These are phyloP conservation scores for Caloenas nicobarica DNA, from an alignment of 2,113 vertebrate genomes.

Conservation along the genomic window DNA sequence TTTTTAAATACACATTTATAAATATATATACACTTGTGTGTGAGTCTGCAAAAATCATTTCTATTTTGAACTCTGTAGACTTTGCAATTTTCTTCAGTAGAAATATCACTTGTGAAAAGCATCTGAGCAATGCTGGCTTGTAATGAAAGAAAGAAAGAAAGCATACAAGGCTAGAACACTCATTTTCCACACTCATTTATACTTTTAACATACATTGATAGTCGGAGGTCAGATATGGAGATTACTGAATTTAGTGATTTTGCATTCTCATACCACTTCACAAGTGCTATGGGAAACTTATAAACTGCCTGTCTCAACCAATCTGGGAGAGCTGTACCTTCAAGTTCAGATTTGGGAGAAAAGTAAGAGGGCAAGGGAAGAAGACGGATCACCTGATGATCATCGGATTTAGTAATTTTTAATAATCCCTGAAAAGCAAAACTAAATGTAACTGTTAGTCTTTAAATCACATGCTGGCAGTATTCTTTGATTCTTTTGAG, in stretches of 20 bases:
- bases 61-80: conserved; percentile 26
- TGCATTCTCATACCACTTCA: neutral
- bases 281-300: neutral
- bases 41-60: neutral
- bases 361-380: neutral
- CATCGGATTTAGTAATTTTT: neutral
- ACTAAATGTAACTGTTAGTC: neutral
- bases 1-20: conserved; percentile 12
- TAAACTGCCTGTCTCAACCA: neutral
- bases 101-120: neutral
- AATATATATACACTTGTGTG: neutral
- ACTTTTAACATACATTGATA: neutral
- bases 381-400: neutral
- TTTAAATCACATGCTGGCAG: neutral
- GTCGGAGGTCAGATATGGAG: neutral
- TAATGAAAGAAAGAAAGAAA: neutral
- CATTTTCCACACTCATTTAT: neutral
- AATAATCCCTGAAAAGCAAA: neutral
- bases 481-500: neutral
- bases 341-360: neutral
- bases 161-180: neutral
- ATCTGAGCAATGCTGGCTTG: neutral
- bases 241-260: neutral
- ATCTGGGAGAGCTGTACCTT: neutral
- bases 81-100: conserved; percentile 15